A percentile compares a stretch with the other conserved stretches of the same genome.
Evolutionary conservation across 2,113 vertebrate genomes (phyloP).

Genomic region (Pheucticus melanocephalus): DNA sequence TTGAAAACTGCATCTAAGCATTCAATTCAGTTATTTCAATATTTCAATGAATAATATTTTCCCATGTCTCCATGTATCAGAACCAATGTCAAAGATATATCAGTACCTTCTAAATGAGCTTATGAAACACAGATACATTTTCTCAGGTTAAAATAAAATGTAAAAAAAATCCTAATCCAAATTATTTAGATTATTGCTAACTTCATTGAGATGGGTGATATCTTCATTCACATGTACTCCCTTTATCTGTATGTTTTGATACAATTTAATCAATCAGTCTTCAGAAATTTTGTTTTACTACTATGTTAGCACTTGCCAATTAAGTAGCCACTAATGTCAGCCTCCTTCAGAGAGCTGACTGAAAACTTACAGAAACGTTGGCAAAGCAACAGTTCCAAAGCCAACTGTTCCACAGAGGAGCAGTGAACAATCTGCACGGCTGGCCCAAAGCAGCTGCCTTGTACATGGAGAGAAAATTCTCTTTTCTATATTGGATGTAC

Average conservation of each 20-base stretch:
- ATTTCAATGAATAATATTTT: not conserved
- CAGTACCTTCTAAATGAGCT: not conserved
- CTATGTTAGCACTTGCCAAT: not conserved
- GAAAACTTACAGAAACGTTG: not conserved
- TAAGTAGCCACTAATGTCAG: not conserved
- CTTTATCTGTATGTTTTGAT: not conserved
- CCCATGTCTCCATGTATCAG: accelerated
- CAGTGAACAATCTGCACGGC: not conserved
- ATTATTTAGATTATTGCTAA: not conserved
- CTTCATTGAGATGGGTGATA: not conserved
- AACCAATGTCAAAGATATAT: not conserved
- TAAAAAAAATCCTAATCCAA: not conserved
- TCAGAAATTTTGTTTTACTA: not conserved
- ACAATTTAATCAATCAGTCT: not conserved
- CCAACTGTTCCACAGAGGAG: not conserved
- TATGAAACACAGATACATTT: not conserved
- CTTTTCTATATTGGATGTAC: not conserved
- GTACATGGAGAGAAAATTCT: not conserved
- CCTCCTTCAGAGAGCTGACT: not conserved
- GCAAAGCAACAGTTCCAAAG: not conserved
- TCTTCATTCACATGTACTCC: not conserved
- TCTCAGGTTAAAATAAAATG: not conserved
- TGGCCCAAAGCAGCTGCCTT: not conserved
- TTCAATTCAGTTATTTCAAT: not conserved
- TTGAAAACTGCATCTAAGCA: not conserved